Evolutionary conservation across 1,140 invertebrate genomes (phyloP).

Genomic region (Penaeus indicus): DNA sequence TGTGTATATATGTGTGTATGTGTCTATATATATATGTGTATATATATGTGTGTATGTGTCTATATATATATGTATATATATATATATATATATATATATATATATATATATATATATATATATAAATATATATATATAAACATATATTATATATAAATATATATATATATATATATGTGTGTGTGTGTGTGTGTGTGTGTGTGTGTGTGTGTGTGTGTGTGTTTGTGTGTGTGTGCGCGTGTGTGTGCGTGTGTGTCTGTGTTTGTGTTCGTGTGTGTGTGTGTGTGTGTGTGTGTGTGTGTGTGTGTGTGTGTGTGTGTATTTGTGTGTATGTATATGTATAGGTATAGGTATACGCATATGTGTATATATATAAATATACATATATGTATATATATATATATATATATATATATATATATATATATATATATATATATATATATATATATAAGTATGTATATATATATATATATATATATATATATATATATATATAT

Average conservation of each 20-base stretch:
- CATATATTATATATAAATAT: not conserved
- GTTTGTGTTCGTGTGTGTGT: too few species aligned
- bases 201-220: not conserved
- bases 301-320: not conserved
- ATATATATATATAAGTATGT: not conserved
- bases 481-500: not conserved
- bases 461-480: not conserved
- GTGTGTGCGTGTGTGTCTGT: too few species aligned
- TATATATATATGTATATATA: not conserved
- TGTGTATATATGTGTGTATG: not conserved
- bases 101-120: not conserved
- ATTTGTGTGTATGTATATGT: not conserved
- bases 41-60: not conserved
- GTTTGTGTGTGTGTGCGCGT: not conserved
- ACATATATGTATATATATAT: not conserved
- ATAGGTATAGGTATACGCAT: not conserved
- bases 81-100: not conserved
- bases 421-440: not conserved
- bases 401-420: not conserved
- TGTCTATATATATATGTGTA: not conserved
- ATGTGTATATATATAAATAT: slow-evolving; percentile 17
- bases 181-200: not conserved
- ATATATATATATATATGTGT: not conserved
- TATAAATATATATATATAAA: too few species aligned
- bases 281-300: not conserved